A percentile compares a stretch with the other conserved stretches of the same genome.
Evolutionary conservation across 2,888 invertebrate genomes (phyloP).

Genomic region (Monopis laevigella): DNA sequence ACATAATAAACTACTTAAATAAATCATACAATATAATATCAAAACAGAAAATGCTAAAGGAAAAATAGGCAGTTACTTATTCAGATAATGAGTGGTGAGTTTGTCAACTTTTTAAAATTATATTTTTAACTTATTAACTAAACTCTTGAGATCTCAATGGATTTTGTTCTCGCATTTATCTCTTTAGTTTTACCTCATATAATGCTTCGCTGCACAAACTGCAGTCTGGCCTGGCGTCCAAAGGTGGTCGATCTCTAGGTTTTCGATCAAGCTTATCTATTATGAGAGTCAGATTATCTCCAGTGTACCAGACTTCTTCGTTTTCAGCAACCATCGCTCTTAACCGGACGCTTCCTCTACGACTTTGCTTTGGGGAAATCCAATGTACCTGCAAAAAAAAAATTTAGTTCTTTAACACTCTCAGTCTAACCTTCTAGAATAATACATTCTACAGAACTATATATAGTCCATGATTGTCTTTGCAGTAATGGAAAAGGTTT

Average conservation of each 20-base stretch:
- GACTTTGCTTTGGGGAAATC: conserved; percentile 43
- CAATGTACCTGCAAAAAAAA: conserved; percentile 61
- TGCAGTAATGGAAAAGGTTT: too few relatives aligned
- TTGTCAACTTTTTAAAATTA: neutral
- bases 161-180: too few relatives aligned
- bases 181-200: conserved; percentile 54
- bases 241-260: conserved; percentile 39
- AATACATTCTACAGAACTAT: too few relatives aligned
- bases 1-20: too few relatives aligned
- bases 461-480: too few relatives aligned
- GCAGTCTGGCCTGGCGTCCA: conserved; percentile 27
- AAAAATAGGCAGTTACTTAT: too few relatives aligned
- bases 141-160: too few relatives aligned
- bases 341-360: conserved; percentile 32
- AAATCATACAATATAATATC: too few relatives aligned
- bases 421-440: too few relatives aligned
- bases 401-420: too few relatives aligned
- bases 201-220: conserved; percentile 50
- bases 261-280: conserved; percentile 35
- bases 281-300: conserved; percentile 33
- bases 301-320: conserved; percentile 43
- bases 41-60: too few relatives aligned
- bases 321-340: conserved; percentile 56
- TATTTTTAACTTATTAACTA: neutral
- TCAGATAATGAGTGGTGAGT: too few relatives aligned